Evolutionary conservation across 2,113 vertebrate genomes (phyloP).

Genomic region (Lichenostomus cassidix): DNA sequence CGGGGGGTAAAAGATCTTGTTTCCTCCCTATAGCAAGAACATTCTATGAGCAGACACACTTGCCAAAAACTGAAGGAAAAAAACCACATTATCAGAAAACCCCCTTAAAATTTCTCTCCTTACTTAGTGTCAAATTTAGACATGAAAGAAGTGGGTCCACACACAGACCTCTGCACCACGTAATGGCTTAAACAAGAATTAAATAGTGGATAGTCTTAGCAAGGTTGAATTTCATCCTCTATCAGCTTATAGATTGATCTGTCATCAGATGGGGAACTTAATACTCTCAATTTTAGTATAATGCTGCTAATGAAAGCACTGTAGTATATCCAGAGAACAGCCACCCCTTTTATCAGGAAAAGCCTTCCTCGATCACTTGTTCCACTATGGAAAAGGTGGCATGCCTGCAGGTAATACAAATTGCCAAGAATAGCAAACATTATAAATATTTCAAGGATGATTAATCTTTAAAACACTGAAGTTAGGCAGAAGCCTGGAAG

Average conservation of each 20-base stretch:
- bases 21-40: background rate
- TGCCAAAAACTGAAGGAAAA: background rate
- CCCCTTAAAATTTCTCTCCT: background rate
- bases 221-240: slow-evolving; percentile 42
- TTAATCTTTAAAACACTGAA: slow-evolving; percentile 70
- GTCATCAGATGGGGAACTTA: background rate
- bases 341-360: background rate
- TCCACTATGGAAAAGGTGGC: slow-evolving; percentile 22
- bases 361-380: background rate
- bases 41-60: background rate
- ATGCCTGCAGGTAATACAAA: slow-evolving; percentile 35
- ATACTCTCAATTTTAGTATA: background rate
- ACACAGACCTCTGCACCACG: background rate
- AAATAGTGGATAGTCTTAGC: background rate
- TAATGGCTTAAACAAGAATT: background rate
- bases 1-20: background rate
- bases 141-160: rapidly evolving
- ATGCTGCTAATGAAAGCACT: background rate
- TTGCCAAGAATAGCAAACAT: slow-evolving; percentile 50
- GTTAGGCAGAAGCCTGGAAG: slow-evolving; percentile 53
- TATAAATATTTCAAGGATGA: slow-evolving; percentile 67
- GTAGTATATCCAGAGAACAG: background rate
- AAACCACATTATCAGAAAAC: background rate
- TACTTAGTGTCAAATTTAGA: background rate
- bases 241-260: slow-evolving; percentile 30